Conservation (phyloP, 2,113 vertebrate species). For the Oreochromis spilurus region DNA sequence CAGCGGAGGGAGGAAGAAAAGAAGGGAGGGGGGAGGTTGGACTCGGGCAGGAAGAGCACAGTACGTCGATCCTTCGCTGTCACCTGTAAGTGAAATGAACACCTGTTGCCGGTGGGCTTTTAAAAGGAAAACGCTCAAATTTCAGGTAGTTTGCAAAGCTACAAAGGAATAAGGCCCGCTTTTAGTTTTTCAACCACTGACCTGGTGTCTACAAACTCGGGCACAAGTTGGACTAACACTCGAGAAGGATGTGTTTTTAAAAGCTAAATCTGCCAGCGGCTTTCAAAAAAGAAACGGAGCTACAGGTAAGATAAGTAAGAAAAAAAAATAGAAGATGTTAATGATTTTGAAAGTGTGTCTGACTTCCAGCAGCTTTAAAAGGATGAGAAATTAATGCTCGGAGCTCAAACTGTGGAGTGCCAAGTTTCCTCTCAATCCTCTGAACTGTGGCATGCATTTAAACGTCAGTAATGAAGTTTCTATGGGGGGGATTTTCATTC, state of each 20-base stretch:
- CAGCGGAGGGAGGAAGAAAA: not conserved
- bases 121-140: not conserved
- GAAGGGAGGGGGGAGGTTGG: not conserved
- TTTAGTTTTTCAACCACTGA: not conserved
- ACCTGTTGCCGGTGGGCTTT: constrained; percentile 45
- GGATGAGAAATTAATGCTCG: constrained; percentile 7
- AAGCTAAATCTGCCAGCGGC: not conserved
- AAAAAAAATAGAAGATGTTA: not conserved
- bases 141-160: not conserved
- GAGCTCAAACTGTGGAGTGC: not conserved
- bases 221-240: not conserved
- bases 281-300: not conserved
- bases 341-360: constrained; percentile 13
- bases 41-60: not conserved
- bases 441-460: constrained; percentile 15
- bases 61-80: not conserved
- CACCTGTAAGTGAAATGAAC: constrained; percentile 46
- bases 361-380: constrained; percentile 8
- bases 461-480: constrained; percentile 22
- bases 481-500: not conserved
- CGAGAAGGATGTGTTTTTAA: not conserved
- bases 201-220: not conserved
- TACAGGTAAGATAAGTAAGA: constrained; percentile 29
- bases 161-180: not conserved
- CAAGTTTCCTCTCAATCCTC: not conserved